Percentiles rank a stretch among this genome's conserved stretches.
phyloP scores from a whole-genome alignment of 2,888 invertebrate genomes.

The Troglohyphantes excavatus region DNA sequence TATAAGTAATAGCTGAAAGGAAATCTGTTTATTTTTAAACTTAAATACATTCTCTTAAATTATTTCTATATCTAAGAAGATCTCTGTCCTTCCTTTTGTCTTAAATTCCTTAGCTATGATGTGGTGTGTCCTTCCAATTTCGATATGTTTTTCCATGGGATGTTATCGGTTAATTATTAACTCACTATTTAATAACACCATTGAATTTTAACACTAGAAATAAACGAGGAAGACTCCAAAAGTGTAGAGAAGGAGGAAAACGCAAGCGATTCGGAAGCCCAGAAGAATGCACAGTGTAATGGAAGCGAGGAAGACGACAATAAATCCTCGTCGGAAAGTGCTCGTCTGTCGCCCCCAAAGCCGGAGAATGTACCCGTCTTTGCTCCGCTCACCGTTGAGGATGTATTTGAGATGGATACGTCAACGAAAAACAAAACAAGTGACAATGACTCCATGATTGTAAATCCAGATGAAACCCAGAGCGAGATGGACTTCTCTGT shows the following conservation, averaged over 20 bases:
- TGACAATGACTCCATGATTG: slow-evolving; percentile 83
- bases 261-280: slow-evolving; percentile 30
- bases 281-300: slow-evolving; percentile 64
- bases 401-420: slow-evolving; percentile 81
- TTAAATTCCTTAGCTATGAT: slow-evolving; percentile 54
- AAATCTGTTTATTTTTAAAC: background rate
- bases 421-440: slow-evolving; percentile 77
- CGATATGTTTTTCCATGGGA: slow-evolving; percentile 65
- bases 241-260: slow-evolving; percentile 57
- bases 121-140: slow-evolving; percentile 68
- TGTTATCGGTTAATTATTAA: slow-evolving; percentile 63
- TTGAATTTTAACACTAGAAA: slow-evolving; percentile 78
- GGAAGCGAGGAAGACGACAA: slow-evolving; percentile 48
- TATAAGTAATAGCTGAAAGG: background rate
- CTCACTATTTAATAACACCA: slow-evolving; percentile 75
- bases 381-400: slow-evolving; percentile 81
- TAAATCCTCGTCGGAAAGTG: background rate
- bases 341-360: slow-evolving; percentile 77
- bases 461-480: slow-evolving; percentile 83
- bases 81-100: background rate
- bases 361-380: slow-evolving; percentile 80
- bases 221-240: slow-evolving; percentile 69
- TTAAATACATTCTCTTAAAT: background rate
- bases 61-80: slow-evolving; percentile 20
- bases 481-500: slow-evolving; percentile 82